Evolutionary conservation across 2,113 vertebrate genomes (phyloP), one percentile per base, ranked within the genome.

Genomic region (Equus przewalskii): DNA sequence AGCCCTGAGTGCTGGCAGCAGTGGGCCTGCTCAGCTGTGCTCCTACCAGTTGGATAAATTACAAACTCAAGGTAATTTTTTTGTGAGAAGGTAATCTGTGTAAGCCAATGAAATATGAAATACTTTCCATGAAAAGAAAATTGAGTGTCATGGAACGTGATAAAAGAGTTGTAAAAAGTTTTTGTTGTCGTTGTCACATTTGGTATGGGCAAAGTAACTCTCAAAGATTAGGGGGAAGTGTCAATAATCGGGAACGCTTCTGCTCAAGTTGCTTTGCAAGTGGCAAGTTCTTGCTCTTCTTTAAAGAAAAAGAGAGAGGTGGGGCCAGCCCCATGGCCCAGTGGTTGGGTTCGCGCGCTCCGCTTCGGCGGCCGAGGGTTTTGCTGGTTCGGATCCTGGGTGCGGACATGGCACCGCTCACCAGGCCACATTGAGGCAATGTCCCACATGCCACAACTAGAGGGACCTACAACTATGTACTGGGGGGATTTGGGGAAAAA

Each of bases 181-280:
- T 96, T 95, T 90, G 13, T 91, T 84, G 30, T 22, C 65, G 22
- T 73, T 97, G 44, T 95, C 64, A 92, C 51, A 75, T 88, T 86
- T 80, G 28, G 5, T 91, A 44, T 94, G 60, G 18, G 33, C 58
- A n/a, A 64, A 89, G 85, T 19, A 72, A 33, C 64, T 49, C 0
- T 91, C 70, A 88, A 85, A 88, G 58, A 91, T 88, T 84, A 65
- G 56, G 72, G n/a, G 41, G 15, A 83, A 51, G 72, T 80, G 46
- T 70, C n/a, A 92, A 0, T 96, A 70, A 92, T 87, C 75, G 73
- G 19, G 70, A 96, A 49, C 12, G 15, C 88, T 8, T 96, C 41
- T 89, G 56, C 36, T 95, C 89, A 95, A 6, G 13, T 92, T 96
- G 64, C 67, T 96, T 95, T 95, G 28, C n/a, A 83, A 67, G 89